Base-by-base conservation (phyloP, 1,140 invertebrate genomes). In the Dendrolimus kikuchii region DNA sequence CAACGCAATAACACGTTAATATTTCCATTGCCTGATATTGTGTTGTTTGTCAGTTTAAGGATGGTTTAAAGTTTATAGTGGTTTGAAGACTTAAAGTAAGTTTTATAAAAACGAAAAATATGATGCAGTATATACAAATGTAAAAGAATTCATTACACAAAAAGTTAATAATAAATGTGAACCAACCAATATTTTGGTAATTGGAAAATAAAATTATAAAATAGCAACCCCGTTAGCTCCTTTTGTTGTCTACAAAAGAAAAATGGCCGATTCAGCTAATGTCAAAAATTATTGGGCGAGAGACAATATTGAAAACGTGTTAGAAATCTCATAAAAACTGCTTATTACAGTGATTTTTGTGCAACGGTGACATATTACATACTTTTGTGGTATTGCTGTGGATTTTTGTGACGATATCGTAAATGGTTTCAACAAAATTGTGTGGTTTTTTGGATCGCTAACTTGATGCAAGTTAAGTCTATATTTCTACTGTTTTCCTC, bases 221-320 rank as follows among this genome's bases (percentile, higher is more conserved):
- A 10, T 77, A 58, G 77, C 74, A 83, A 81, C 76, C 23, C 23
- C 23, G 74, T 60, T 66, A 40, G 51, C 49, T 49, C 51, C 67
- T 67, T 66, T 70, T 78, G 68, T 75, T 78, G 71, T 78, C 64
- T 54, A 50, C 57, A 52, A 62, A 73, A 77, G 68, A 81, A 84
- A 84, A 77, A 84, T 84, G 81, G 80, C 78, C 64, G 80, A 75
- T 68, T 67, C 63, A 66, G 62, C 59, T 74, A 78, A 81, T 71
- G 80, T 84, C 80, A 84, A 81, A 84, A 74, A 69, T 77, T 64
- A 37, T 64, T 59, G 64, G 73, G 64, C 61, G 64, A 79, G 60
- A 76, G 61, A 68, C 69, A 68, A 59, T 59, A 42, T 49, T 59
- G 58, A 73, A 74, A 76, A 81, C 71, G 71, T 74, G 69, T 71